phyloP scores from a whole-genome alignment of 2,113 vertebrate species.

The Cyprinodon tularosa region DNA sequence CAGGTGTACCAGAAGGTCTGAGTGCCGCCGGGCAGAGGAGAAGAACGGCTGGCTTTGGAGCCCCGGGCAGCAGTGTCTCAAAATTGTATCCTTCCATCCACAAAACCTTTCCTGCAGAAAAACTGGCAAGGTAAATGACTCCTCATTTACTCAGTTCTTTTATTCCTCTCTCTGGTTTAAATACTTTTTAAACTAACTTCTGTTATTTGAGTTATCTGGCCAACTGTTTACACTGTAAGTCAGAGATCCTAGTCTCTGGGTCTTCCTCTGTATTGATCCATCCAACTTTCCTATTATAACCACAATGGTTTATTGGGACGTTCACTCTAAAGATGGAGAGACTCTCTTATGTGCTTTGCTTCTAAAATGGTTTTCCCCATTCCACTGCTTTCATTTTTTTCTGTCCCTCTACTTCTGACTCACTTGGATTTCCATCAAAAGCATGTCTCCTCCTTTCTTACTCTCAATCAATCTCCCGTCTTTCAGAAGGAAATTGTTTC shows the following conservation, averaged over 20 bases:
- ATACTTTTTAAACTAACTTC: conserved; percentile 28
- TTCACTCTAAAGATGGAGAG: conserved; percentile 51
- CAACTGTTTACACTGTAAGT: conserved; percentile 52
- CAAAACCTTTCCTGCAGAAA: conserved; percentile 88
- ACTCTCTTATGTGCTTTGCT: conserved; percentile 22
- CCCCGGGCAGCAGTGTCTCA: conserved; percentile 83
- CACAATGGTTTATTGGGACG: conserved; percentile 43
- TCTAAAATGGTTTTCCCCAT: conserved; percentile 10
- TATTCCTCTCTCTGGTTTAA: conserved; percentile 12
- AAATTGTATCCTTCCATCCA: conserved; percentile 84
- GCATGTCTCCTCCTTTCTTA: conserved; percentile 12
- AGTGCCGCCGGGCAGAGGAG: conserved; percentile 85
- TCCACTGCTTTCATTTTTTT: conserved; percentile 6
- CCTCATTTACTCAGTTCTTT: conserved; percentile 27
- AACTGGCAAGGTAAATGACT: conserved; percentile 67
- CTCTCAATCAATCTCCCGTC: conserved; percentile 38
- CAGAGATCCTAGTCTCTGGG: conserved; percentile 23
- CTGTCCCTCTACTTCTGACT: conserved; percentile 34
- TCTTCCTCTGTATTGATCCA: conserved; percentile 63
- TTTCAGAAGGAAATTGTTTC: conserved; percentile 13
- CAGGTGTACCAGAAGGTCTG: conserved; percentile 88
- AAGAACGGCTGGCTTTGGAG: conserved; percentile 93
- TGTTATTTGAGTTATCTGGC: conserved; percentile 30
- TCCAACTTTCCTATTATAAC: conserved; percentile 63
- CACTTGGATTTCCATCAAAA: conserved; percentile 25